These are phyloP conservation scores for Lepidochitona cinerea DNA, from an alignment of 2,888 invertebrate genomes.

Conservation along the genomic window DNA sequence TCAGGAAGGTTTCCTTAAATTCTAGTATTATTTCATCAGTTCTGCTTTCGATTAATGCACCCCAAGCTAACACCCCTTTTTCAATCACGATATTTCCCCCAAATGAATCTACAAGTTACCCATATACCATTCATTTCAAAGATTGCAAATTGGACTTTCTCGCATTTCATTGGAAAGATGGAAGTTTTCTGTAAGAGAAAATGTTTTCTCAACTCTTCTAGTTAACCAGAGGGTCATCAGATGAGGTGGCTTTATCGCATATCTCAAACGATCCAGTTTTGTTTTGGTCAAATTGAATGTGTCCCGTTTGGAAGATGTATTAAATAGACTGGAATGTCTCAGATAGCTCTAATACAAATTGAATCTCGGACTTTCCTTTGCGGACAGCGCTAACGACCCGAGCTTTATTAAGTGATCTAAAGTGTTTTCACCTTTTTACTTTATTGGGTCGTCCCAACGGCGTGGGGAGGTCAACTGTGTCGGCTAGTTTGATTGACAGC, in stretches of 20 bases:
- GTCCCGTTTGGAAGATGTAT: conserved; percentile 1
- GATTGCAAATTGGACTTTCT: too few relatives aligned
- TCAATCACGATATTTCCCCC: too few relatives aligned
- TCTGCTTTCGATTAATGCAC: too few relatives aligned
- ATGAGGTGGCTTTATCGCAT: not conserved
- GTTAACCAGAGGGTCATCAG: too few relatives aligned
- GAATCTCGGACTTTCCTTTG: not conserved
- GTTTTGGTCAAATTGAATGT: conserved; percentile 2
- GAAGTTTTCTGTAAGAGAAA: too few relatives aligned
- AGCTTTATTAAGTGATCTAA: conserved; percentile 6
- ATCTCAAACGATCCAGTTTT: not conserved
- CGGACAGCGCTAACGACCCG: not conserved
- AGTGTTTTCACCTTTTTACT: conserved; percentile 9
- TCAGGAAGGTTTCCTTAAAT: too few relatives aligned
- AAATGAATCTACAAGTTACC: too few relatives aligned
- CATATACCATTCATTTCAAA: too few relatives aligned
- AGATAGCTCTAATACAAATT: conserved; percentile 5
- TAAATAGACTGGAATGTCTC: not conserved
- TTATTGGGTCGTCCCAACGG: not conserved
- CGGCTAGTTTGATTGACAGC: not conserved
- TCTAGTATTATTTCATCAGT: too few relatives aligned
- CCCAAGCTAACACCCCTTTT: too few relatives aligned
- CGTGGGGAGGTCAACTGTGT: not conserved
- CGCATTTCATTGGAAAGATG: too few relatives aligned
- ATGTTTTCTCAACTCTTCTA: too few relatives aligned